A percentile compares a stretch with the other conserved stretches of the same genome.
These are phyloP conservation scores for Leucozona laternaria DNA, from an alignment of 2,888 invertebrate species.

Conservation along the genomic window DNA sequence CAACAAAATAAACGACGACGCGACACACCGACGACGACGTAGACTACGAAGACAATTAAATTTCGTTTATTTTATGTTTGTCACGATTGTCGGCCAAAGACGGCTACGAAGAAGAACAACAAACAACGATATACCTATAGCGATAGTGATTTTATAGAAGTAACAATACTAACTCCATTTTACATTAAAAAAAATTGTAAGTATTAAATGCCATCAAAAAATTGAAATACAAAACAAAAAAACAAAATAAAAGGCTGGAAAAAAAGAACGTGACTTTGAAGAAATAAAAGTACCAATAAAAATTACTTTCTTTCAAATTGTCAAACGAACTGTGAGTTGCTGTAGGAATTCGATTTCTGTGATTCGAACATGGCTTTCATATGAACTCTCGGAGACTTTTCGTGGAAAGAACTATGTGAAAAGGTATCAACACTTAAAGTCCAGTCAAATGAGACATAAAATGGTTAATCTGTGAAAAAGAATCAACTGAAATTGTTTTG, in stretches of 20 bases:
- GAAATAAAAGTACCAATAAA: conserved; percentile 49
- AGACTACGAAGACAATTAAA: conserved; percentile 59
- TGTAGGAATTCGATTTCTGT: background rate
- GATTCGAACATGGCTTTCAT: conserved; percentile 15
- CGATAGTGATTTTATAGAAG: conserved; percentile 2
- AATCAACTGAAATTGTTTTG: no score
- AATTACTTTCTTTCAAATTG: conserved; percentile 67
- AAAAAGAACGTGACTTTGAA: conserved; percentile 69
- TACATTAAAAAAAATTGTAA: conserved; percentile 50
- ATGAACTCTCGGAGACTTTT: background rate
- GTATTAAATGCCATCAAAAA: conserved; percentile 41
- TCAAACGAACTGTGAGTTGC: conserved; percentile 15
- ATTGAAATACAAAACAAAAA: conserved; percentile 19
- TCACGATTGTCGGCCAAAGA: conserved; percentile 59
- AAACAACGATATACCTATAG: background rate
- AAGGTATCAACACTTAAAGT: background rate
- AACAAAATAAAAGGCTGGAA: conserved; percentile 1
- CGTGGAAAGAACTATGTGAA: background rate
- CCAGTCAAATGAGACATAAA: background rate
- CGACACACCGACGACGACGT: background rate
- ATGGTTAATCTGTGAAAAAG: no score
- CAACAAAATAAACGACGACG: background rate
- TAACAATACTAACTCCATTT: conserved; percentile 37
- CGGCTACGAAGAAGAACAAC: background rate
- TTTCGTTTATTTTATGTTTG: conserved; percentile 69